Conservation (phyloP, 2,113 vertebrate genomes). For the Microtus pennsylvanicus region DNA sequence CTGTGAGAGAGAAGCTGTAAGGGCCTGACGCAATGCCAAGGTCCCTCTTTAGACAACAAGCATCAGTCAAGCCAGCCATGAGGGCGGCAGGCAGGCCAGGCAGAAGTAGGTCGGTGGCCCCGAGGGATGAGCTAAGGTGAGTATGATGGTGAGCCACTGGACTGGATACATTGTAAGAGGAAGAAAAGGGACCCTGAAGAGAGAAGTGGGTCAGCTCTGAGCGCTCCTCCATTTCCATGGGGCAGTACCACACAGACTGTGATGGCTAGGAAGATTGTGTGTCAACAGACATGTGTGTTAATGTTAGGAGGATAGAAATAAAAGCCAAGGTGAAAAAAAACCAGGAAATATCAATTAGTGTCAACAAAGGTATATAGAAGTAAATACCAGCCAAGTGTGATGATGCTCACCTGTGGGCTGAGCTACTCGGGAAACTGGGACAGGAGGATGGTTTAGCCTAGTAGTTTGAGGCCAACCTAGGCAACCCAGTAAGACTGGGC, state of each 20-base stretch:
- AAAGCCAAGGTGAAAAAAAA: neutral
- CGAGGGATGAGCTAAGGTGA: neutral
- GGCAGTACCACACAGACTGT: accelerated
- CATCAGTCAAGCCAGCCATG: neutral
- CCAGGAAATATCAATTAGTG: neutral
- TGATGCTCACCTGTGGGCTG: too few relatives aligned
- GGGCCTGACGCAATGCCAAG: neutral
- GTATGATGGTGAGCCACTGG: neutral
- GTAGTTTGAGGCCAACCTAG: neutral
- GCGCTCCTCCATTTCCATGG: neutral
- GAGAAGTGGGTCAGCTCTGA: neutral
- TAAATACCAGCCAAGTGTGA: neutral
- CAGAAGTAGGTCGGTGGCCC: constrained; percentile 51
- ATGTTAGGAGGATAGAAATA: neutral
- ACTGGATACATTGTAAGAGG: neutral
- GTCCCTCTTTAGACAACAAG: neutral
- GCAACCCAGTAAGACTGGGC: neutral
- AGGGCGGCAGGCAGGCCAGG: neutral
- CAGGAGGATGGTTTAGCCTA: neutral
- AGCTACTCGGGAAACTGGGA: neutral
- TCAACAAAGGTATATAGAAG: neutral
- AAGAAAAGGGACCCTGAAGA: neutral
- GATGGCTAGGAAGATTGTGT: neutral
- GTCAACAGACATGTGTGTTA: neutral
- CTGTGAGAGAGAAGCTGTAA: neutral